Conservation (phyloP, 2,888 invertebrate species). For the Elysia crispata region DNA sequence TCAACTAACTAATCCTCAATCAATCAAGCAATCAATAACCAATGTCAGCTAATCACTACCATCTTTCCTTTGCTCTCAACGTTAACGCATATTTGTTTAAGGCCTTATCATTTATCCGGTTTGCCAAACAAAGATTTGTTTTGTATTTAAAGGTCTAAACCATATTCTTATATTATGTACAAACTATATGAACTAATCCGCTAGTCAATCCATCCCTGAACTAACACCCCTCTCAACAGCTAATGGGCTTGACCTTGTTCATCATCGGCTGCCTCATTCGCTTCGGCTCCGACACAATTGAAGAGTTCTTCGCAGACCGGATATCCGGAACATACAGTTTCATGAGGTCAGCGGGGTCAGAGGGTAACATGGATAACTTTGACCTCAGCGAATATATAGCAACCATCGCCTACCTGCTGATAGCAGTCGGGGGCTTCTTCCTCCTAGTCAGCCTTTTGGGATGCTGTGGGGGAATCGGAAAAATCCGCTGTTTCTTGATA, state of each 20-base stretch:
- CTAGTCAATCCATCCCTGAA: too few species aligned
- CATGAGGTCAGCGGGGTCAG: slow-evolving; percentile 36
- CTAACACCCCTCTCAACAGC: slow-evolving; percentile 37
- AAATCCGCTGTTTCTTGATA: slow-evolving; percentile 29
- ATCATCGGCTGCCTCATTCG: slow-evolving; percentile 48
- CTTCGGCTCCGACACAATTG: slow-evolving; percentile 51
- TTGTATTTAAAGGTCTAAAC: too few species aligned
- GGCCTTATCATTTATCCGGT: too few species aligned
- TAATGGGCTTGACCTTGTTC: slow-evolving; percentile 47
- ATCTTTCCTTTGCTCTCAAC: too few species aligned
- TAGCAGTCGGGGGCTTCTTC: slow-evolving; percentile 7
- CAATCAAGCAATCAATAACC: too few species aligned
- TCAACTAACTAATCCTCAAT: too few species aligned
- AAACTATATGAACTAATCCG: too few species aligned
- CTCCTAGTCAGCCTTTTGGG: slow-evolving; percentile 14
- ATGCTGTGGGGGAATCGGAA: slow-evolving; percentile 26
- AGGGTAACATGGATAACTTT: slow-evolving; percentile 32
- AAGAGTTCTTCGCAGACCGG: slow-evolving; percentile 32
- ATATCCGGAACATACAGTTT: slow-evolving; percentile 24
- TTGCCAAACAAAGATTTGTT: too few species aligned
- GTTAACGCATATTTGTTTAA: too few species aligned
- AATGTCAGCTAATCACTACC: too few species aligned
- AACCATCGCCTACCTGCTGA: neutral
- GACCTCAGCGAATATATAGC: slow-evolving; percentile 16
- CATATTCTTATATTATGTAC: too few species aligned